Evolutionary conservation across 2,888 invertebrate genomes (phyloP), one percentile per base, ranked within the genome.

Genomic region (Melangyna quadrimaculata): DNA sequence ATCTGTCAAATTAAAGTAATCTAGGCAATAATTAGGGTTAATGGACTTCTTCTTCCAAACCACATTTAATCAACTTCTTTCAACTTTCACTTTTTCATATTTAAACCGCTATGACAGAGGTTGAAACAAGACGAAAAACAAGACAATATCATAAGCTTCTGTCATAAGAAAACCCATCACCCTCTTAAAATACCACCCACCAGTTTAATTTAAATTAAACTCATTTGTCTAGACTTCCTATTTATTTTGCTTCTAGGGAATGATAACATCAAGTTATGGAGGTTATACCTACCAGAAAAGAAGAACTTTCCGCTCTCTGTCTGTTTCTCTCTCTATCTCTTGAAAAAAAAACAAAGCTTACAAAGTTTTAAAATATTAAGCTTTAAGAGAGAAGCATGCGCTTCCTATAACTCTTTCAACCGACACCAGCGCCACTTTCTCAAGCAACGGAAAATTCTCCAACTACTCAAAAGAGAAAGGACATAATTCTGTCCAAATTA

Each of bases 221-320:
- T 45, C 37, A 79, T 79, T 75, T 79, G 84, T 84, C 84, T 84
- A 84, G 84, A 84, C 84, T 79, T 84, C 29, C 53, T 63, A 57
- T 45, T 45, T 45, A 65, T 65, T 45, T 65, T 45, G 19, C 19
- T 45, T 65, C 45, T 29, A 61, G 59, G 35, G 27, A 63, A 43
- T 43, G 24, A 12, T 43, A n/a, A n/a, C n/a, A 63, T 43, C 5
- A 63, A 63, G 12, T 63, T 45, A 43, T 19, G 19, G 45, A 65
- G 65, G 29, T 65, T 19, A 14, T 29, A 1, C 8, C 3, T 2
- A 27, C 17, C 6, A 55, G 9, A 17, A 37, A 59, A 65, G 14
- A 12, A 32, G 32, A 29, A 29, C 29, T 17, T 17, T 37, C 6
- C 12, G 17, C 14, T 43, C 17, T 2, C 1, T 1, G 29, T 27